Evolutionary conservation across 2,797 vertebrate genomes (phyloP).

Genomic region (Protonibea diacanthus): DNA sequence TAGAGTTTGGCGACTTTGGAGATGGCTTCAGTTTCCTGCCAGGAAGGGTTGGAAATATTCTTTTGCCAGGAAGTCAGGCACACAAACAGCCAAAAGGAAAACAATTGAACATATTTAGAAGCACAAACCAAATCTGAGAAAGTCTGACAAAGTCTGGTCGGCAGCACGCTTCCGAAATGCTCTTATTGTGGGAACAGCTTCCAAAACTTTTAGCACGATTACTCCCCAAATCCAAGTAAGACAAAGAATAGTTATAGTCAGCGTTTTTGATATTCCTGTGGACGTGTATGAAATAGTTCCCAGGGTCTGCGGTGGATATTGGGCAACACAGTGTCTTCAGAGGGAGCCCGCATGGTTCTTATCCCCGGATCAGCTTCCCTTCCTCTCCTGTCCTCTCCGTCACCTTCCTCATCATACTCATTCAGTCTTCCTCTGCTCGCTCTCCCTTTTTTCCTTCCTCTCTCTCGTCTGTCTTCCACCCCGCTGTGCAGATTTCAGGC

Average conservation of each 20-base stretch:
- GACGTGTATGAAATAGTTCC: background rate
- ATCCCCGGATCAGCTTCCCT: background rate
- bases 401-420: constrained; percentile 29
- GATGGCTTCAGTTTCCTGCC: no score
- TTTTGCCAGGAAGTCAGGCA: no score
- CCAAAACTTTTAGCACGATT: background rate
- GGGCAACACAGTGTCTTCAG: background rate
- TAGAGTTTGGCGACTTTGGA: no score
- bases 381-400: constrained; percentile 16
- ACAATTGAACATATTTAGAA: no score
- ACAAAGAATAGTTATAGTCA: background rate
- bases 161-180: no score
- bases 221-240: background rate
- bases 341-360: background rate
- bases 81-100: no score
- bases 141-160: no score
- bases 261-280: background rate
- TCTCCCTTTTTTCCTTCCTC: no score
- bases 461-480: background rate
- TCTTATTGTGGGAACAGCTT: background rate
- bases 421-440: constrained; percentile 11
- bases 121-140: no score
- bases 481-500: constrained; percentile 13
- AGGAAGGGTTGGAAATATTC: no score
- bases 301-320: no score